Conservation (phyloP, 2,888 invertebrate genomes). For the Eupsilia transversa region DNA sequence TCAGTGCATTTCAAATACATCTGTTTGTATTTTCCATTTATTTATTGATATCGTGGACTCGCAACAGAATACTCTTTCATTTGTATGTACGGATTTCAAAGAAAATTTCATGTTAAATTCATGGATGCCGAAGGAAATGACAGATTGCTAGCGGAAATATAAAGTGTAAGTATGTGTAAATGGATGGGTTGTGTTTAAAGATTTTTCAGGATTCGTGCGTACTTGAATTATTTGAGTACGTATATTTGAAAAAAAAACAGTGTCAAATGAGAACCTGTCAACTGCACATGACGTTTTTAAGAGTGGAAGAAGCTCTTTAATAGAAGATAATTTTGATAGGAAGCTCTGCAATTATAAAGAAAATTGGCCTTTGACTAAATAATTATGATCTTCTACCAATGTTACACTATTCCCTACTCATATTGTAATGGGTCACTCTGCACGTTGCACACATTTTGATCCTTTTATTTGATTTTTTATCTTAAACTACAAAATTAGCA, state of each 20-base stretch:
- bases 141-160: conserved; percentile 22
- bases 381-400: no score
- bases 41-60: conserved; percentile 28
- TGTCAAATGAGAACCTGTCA: no score
- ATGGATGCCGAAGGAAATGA: conserved; percentile 44
- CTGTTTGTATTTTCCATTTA: conserved; percentile 8
- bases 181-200: neutral
- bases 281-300: neutral
- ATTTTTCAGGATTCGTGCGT: neutral
- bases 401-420: no score
- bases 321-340: neutral
- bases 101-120: conserved; percentile 40
- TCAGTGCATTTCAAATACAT: conserved; percentile 12
- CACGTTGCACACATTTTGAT: neutral
- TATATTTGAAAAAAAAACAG: neutral
- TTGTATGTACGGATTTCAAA: conserved; percentile 7
- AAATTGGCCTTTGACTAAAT: neutral
- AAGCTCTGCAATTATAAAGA: neutral
- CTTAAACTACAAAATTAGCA: no score
- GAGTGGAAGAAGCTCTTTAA: neutral
- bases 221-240: neutral
- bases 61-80: conserved; percentile 6
- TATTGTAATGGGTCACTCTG: neutral
- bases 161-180: neutral
- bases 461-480: neutral